A percentile compares a stretch with the other conserved stretches of the same genome.
These are phyloP conservation scores for Cariama cristata DNA, from an alignment of 2,113 vertebrate species.

Conservation along the genomic window DNA sequence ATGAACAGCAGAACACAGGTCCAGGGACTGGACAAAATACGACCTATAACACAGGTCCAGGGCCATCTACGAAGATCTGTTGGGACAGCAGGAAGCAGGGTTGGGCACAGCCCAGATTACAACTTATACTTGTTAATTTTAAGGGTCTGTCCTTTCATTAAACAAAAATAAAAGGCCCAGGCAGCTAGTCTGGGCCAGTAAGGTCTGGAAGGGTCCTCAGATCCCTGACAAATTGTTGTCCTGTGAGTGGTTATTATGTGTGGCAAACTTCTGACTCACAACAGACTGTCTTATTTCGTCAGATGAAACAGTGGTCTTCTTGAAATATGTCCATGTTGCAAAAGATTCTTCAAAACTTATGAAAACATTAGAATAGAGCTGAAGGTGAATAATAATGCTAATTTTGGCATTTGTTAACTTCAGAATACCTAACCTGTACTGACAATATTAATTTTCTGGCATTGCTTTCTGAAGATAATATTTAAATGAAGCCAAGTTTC, in stretches of 20 bases:
- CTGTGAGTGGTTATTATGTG: background rate
- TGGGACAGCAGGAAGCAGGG: background rate
- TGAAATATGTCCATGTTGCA: background rate
- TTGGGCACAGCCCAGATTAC: background rate
- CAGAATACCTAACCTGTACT: background rate
- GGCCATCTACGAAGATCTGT: background rate
- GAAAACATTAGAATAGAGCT: background rate
- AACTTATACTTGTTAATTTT: background rate
- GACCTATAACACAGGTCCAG: background rate
- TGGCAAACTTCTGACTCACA: background rate
- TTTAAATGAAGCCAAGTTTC: background rate
- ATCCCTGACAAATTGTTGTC: background rate
- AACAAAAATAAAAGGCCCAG: background rate
- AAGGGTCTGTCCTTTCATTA: background rate
- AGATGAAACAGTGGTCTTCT: background rate
- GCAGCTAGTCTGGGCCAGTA: background rate
- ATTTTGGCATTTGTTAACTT: background rate
- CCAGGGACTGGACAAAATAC: background rate
- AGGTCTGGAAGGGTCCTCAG: background rate
- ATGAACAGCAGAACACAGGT: background rate
- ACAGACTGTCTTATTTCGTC: background rate
- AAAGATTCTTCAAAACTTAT: background rate
- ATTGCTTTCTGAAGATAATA: background rate
- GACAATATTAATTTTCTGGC: background rate
- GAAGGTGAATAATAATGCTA: background rate